phyloP scores from a whole-genome alignment of 2,888 invertebrate genomes.

The Synanthedon formicaeformis region DNA sequence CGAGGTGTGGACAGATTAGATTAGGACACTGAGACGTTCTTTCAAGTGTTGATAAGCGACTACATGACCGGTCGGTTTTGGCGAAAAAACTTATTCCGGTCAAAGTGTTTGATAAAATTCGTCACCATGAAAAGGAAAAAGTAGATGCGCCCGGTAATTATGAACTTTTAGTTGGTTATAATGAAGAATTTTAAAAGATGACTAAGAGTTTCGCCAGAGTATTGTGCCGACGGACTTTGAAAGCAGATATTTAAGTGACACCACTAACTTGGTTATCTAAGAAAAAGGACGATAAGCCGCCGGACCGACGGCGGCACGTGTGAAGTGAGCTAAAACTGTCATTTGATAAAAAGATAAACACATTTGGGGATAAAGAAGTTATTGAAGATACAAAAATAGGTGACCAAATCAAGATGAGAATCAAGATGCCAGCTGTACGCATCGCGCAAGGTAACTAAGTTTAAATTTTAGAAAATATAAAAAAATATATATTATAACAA shows the following conservation, averaged over 20 bases:
- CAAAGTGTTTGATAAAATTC: conserved; percentile 29
- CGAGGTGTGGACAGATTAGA: conserved; percentile 60
- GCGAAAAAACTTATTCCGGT: conserved; percentile 33
- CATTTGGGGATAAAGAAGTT: conserved; percentile 53
- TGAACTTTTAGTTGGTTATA: conserved; percentile 18
- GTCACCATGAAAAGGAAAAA: conserved; percentile 66
- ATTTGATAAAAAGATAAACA: conserved; percentile 50
- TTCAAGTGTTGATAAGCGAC: conserved; percentile 60
- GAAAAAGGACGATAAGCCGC: conserved; percentile 52
- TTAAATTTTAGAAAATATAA: not conserved
- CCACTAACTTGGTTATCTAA: conserved; percentile 42
- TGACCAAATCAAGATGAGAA: conserved; percentile 88
- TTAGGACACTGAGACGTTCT: conserved; percentile 52
- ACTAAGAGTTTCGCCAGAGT: conserved; percentile 29
- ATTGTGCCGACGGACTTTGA: conserved; percentile 52
- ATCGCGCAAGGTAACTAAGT: conserved; percentile 96
- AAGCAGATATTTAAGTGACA: conserved; percentile 40
- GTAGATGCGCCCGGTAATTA: conserved; percentile 24
- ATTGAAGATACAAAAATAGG: conserved; percentile 65
- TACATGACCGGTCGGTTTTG: conserved; percentile 51
- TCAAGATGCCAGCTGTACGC: conserved; percentile 97
- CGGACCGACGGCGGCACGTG: conserved; percentile 63
- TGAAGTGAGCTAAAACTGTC: conserved; percentile 58
- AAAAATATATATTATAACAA: not conserved
- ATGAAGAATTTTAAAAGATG: conserved; percentile 49